These are phyloP conservation scores for Hyalella azteca DNA, from an alignment of 2,888 invertebrate species.

Conservation along the genomic window DNA sequence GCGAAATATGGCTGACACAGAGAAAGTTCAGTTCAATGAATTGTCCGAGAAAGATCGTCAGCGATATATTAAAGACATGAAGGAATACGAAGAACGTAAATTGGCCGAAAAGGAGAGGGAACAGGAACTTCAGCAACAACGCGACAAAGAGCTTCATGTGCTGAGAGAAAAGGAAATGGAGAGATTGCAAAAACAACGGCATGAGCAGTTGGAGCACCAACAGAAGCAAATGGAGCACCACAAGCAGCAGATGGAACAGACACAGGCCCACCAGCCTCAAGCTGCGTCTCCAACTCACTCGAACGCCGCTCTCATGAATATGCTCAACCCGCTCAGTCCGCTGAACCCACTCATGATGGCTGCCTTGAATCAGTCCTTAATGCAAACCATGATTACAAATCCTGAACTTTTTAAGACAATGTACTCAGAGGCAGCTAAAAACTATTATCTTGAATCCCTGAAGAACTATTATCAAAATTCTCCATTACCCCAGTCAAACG, in stretches of 20 bases:
- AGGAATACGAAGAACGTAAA: slow-evolving; percentile 58
- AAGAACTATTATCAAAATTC: slow-evolving; percentile 57
- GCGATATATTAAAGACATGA: slow-evolving; percentile 58
- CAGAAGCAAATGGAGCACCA: slow-evolving; percentile 57
- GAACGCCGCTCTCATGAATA: slow-evolving; percentile 52
- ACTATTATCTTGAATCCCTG: slow-evolving; percentile 56
- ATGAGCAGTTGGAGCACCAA: slow-evolving; percentile 57
- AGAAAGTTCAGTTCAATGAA: slow-evolving; percentile 56
- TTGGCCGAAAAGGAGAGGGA: slow-evolving; percentile 57
- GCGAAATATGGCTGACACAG: slow-evolving; percentile 57
- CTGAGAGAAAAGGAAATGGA: slow-evolving; percentile 57
- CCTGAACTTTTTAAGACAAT: slow-evolving; percentile 57
- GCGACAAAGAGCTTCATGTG: slow-evolving; percentile 57
- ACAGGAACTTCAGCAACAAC: slow-evolving; percentile 55
- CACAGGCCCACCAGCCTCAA: slow-evolving; percentile 1
- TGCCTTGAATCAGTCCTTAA: slow-evolving; percentile 57
- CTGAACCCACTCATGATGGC: slow-evolving; percentile 57
- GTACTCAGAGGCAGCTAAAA: slow-evolving; percentile 58
- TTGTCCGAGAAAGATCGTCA: slow-evolving; percentile 57
- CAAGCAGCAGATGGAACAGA: slow-evolving; percentile 53
- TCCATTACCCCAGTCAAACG: slow-evolving; percentile 44
- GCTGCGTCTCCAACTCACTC: slow-evolving; percentile 29
- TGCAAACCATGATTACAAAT: slow-evolving; percentile 58
- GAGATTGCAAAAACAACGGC: slow-evolving; percentile 57
- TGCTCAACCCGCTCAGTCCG: slow-evolving; percentile 55